These are phyloP conservation scores for Helogale parvula DNA, from an alignment of 2,113 vertebrate genomes.

Conservation along the genomic window DNA sequence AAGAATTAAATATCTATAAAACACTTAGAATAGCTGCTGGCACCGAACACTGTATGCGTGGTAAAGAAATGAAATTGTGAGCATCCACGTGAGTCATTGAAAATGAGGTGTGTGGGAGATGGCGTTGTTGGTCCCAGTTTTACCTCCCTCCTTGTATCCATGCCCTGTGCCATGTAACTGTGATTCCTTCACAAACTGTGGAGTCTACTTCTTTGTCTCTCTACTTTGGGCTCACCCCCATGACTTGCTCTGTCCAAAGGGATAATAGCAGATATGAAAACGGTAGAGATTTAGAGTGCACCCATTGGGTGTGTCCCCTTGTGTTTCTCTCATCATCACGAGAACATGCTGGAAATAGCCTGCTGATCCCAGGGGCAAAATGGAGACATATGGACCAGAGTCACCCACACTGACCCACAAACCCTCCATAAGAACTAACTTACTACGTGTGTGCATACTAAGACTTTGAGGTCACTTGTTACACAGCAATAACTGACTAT, in stretches of 20 bases:
- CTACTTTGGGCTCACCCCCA: not conserved
- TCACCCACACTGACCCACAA: not conserved
- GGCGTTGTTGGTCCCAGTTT: not conserved
- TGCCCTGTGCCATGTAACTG: not conserved
- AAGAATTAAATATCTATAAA: constrained; percentile 5
- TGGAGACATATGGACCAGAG: not conserved
- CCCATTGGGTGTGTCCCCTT: not conserved
- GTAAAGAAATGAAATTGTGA: not conserved
- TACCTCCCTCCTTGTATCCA: not conserved
- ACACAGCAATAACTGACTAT: not conserved
- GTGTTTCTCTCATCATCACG: not conserved
- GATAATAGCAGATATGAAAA: not conserved
- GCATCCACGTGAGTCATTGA: not conserved
- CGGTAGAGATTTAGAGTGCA: not conserved
- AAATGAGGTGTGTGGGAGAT: not conserved
- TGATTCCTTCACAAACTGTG: not conserved
- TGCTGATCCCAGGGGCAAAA: not conserved
- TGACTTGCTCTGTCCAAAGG: not conserved
- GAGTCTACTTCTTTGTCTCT: not conserved
- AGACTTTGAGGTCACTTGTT: not conserved
- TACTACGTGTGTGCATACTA: not conserved
- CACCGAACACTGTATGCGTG: not conserved
- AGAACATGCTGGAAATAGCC: not conserved
- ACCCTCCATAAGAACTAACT: not conserved
- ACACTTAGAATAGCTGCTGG: not conserved